A percentile compares a stretch with the other conserved stretches of the same genome.
These are phyloP conservation scores for Aurelia coerulea DNA, from an alignment of 30 jellyfish, hydroid and myxozoan genomes.

Conservation along the genomic window DNA sequence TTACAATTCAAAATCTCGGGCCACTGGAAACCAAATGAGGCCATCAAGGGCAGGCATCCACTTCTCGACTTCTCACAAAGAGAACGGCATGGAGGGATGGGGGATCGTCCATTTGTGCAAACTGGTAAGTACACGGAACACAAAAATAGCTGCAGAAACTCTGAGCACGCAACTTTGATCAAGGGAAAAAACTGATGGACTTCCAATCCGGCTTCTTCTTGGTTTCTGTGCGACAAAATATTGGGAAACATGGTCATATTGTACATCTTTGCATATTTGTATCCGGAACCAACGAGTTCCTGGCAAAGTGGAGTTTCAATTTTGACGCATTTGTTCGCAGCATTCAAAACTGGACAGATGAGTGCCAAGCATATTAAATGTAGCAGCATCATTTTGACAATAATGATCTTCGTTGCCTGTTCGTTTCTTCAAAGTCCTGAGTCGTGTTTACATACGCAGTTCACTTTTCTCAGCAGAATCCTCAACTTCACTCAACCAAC, in stretches of 20 bases:
- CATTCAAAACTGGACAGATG: no score
- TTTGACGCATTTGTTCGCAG: no score
- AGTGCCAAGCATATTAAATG: no score
- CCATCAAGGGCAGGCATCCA: conserved; percentile 74
- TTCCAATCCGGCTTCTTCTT: conserved; percentile 87
- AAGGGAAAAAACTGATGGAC: conserved; percentile 76
- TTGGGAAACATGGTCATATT: conserved; percentile 89
- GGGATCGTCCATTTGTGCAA: conserved; percentile 43
- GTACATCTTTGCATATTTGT: conserved; percentile 33
- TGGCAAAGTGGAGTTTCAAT: no score
- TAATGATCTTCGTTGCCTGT: no score
- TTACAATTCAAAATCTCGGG: conserved; percentile 73
- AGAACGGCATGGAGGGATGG: conserved; percentile 84
- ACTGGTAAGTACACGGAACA: conserved; percentile 89
- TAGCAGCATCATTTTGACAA: no score
- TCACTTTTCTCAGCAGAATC: no score
- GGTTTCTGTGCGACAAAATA: conserved; percentile 70
- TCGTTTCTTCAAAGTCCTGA: no score
- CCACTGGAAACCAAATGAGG: conserved; percentile 78
- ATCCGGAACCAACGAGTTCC: no score
- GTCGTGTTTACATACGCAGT: no score
- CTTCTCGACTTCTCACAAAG: conserved; percentile 75
- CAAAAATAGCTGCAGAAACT: conserved; percentile 63
- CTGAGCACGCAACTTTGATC: conserved; percentile 75
- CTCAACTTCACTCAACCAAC: no score